Evolutionary conservation across 2,113 vertebrate species (phyloP).

Genomic region (Lethenteron camtschaticum): DNA sequence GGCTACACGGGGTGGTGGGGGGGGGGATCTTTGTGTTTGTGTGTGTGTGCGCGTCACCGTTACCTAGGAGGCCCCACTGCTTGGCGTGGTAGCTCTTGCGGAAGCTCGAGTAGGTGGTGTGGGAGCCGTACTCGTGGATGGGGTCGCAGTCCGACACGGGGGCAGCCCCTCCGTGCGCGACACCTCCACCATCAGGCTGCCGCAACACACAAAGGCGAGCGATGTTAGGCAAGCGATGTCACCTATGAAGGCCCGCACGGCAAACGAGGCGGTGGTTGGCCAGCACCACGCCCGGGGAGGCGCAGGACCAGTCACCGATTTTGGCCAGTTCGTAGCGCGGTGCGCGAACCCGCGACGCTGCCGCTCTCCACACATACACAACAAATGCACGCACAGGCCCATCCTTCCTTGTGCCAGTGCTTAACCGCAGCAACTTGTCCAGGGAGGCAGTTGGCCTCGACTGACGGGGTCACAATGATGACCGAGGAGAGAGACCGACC

Average conservation of each 20-base stretch:
- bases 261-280: too few relatives aligned
- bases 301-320: too few relatives aligned
- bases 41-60: neutral
- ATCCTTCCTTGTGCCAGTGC: too few relatives aligned
- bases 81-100: constrained; percentile 55
- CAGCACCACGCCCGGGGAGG: too few relatives aligned
- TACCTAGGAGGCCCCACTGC: constrained; percentile 79
- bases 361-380: too few relatives aligned
- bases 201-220: neutral
- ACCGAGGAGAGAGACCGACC: too few relatives aligned
- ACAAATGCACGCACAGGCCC: too few relatives aligned
- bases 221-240: neutral
- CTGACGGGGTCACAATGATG: too few relatives aligned
- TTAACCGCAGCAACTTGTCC: too few relatives aligned
- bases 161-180: constrained; percentile 55
- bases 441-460: too few relatives aligned
- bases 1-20: neutral
- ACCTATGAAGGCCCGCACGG: neutral
- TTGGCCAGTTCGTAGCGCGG: too few relatives aligned
- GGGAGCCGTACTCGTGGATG: constrained; percentile 87
- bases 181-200: constrained; percentile 82
- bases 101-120: constrained; percentile 90
- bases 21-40: neutral
- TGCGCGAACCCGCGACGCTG: too few relatives aligned
- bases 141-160: constrained; percentile 61